Conservation (phyloP, 2,888 invertebrate species). For the Limnephilus marmoratus region DNA sequence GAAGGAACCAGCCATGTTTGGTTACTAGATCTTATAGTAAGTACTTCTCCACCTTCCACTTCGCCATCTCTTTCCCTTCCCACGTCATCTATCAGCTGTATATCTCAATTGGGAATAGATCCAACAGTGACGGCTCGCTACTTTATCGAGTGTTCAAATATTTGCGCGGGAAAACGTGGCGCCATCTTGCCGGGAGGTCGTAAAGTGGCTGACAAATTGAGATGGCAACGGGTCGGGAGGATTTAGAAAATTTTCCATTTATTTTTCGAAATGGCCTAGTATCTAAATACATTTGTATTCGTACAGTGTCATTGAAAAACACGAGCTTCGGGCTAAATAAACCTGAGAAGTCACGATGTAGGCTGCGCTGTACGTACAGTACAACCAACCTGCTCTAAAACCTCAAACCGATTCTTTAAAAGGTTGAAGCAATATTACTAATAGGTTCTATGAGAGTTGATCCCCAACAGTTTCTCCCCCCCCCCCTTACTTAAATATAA, state of each 20-base stretch:
- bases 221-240: not conserved
- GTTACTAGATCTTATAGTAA: not conserved
- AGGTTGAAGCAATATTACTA: too few relatives aligned
- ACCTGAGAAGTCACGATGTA: not conserved
- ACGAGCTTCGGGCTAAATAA: not conserved
- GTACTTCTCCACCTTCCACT: too few relatives aligned
- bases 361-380: too few relatives aligned
- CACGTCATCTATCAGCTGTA: not conserved
- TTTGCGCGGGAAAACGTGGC: not conserved
- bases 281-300: not conserved
- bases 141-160: not conserved
- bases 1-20: not conserved
- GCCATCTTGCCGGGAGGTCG: not conserved
- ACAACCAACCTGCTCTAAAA: too few relatives aligned
- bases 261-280: not conserved
- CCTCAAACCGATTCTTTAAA: too few relatives aligned
- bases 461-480: too few relatives aligned
- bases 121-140: not conserved
- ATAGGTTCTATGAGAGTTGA: too few relatives aligned
- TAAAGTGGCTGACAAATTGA: not conserved
- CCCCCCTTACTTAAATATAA: too few relatives aligned
- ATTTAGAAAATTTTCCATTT: not conserved
- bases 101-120: not conserved
- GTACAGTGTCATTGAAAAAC: not conserved
- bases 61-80: not conserved